These are phyloP conservation scores for Candidula unifasciata DNA, from an alignment of 2,888 invertebrate species.

Conservation along the genomic window DNA sequence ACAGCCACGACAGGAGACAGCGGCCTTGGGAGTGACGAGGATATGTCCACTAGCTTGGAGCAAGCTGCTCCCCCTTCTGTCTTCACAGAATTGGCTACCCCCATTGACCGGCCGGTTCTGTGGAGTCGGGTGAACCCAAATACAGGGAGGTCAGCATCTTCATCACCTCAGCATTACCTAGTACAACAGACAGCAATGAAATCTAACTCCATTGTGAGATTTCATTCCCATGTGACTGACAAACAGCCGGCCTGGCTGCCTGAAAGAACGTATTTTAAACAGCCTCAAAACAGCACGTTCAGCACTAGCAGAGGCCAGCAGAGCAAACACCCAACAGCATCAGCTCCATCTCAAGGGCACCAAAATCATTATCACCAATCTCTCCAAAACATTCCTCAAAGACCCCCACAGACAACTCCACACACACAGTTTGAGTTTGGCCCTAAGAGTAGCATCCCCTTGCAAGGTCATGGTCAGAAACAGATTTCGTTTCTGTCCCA, in stretches of 20 bases:
- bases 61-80: not conserved
- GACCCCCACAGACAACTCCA: too few species aligned
- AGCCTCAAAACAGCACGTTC: not conserved
- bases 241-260: not conserved
- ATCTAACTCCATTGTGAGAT: conserved; percentile 3
- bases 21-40: not conserved
- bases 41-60: not conserved
- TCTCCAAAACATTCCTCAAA: too few species aligned
- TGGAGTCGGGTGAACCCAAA: not conserved
- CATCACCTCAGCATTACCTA: not conserved
- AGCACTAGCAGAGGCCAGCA: not conserved
- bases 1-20: not conserved
- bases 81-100: not conserved
- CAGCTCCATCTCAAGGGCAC: not conserved
- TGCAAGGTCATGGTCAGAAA: not conserved
- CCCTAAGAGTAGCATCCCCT: not conserved
- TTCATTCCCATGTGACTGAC: conserved; percentile 26
- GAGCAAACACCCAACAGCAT: not conserved
- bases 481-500: conserved; percentile 17
- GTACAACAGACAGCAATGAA: not conserved
- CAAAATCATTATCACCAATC: too few species aligned
- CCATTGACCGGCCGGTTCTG: not conserved
- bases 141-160: not conserved
- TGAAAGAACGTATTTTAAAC: not conserved
- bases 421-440: too few species aligned